Base-by-base conservation (phyloP, 2,888 invertebrate genomes). In the Ornithoptera alexandrae region DNA sequence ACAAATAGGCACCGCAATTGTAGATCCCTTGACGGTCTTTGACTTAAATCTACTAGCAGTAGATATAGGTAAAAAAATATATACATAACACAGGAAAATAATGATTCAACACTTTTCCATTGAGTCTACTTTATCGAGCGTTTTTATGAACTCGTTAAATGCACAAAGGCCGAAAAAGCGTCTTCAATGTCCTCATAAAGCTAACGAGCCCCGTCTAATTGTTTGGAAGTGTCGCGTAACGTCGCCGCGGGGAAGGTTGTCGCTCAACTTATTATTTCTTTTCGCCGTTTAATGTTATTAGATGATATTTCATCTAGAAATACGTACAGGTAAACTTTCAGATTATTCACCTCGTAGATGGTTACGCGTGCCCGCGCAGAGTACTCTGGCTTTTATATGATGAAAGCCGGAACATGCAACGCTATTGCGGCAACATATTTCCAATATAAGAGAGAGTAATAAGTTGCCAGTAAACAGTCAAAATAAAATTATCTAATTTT, bases 131-230 rank as follows among this genome's bases (percentile, higher is more conserved):
- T 67, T 66, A 70, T 70, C 67, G 67, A 67, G 53, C 64, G 59
- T 80, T 79, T 79, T 80, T 77, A 80, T 79, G 75, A 76, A 80
- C 79, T 81, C 84, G 81, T 85, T 86, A 87, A 86, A 81, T 75
- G 84, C 83, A 84, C 74, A 78, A 77, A 75, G 79, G 78, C 79
- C 73, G 78, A 79, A 78, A 78, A 79, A 78, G 77, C 75, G 77
- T 78, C 76, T 81, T 79, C 80, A 79, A 80, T 83, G 78, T 79
- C 78, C 80, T 70, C 83, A 81, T 86, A 81, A 87, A 88, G 82
- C 81, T 89, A 92, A 91, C 89, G 91, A 89, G 85, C 77, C 81
- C 76, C 78, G 81, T 87, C 90, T 92, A 92, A 92, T 92, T 92
- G 90, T 89, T 89, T 87, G 87, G 88, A 90, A 91, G 89, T 87